Conservation (phyloP, 2,113 vertebrate species). For the Crotalus viridis region DNA sequence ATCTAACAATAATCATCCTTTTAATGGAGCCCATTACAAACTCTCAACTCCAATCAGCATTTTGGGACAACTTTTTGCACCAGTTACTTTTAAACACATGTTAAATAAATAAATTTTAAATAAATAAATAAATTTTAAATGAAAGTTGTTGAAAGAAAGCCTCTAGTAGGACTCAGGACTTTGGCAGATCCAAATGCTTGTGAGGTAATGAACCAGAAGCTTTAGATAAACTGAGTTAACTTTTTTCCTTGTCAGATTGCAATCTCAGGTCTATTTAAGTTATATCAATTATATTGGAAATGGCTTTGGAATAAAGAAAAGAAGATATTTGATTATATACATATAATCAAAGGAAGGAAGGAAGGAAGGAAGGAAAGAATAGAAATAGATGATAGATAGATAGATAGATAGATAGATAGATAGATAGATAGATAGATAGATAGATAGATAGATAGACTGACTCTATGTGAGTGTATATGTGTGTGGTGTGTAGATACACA, state of each 20-base stretch:
- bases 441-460: neutral
- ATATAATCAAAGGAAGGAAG: neutral
- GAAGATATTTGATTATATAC: neutral
- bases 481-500: neutral
- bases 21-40: neutral
- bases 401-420: no score
- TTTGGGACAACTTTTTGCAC: neutral
- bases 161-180: neutral
- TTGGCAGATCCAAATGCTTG: neutral
- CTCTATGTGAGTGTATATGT: neutral
- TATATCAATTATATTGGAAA: neutral
- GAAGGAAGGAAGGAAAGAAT: no score
- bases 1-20: neutral
- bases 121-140: neutral
- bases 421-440: no score
- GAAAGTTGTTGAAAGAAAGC: neutral
- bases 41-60: neutral
- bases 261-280: neutral
- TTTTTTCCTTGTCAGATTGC: neutral
- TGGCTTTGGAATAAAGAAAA: neutral
- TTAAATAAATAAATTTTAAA: neutral
- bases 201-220: neutral
- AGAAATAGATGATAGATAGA: no score
- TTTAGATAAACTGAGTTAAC: neutral
- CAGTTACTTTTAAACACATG: neutral